A percentile compares a stretch with the other conserved stretches of the same genome.
Conservation (phyloP, 2,888 invertebrate genomes). For the Drosophila paramelanica region DNA sequence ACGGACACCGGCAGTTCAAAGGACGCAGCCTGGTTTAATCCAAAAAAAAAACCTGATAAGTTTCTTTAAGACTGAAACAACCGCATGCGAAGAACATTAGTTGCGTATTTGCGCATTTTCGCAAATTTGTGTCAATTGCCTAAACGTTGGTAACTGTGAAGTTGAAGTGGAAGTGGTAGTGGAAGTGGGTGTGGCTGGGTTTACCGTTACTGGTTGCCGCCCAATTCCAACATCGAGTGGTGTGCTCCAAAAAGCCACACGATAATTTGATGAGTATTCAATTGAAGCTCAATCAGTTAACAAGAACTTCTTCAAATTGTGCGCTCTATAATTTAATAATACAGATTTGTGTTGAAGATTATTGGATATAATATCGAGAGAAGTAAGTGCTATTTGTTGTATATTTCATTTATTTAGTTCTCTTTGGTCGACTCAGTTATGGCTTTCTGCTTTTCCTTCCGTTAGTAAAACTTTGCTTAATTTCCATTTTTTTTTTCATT, state of each 20-base stretch:
- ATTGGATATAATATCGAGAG: constrained; percentile 28
- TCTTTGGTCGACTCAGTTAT: too few relatives aligned
- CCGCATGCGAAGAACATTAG: constrained; percentile 43
- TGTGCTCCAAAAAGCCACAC: constrained; percentile 33
- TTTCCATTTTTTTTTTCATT: too few relatives aligned
- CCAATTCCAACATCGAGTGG: constrained; percentile 14
- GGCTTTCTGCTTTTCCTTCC: too few relatives aligned
- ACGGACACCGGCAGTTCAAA: constrained; percentile 54
- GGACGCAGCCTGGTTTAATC: constrained; percentile 9
- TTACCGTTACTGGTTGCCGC: constrained; percentile 26
- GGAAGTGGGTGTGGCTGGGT: constrained; percentile 22
- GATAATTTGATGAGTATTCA: constrained; percentile 72
- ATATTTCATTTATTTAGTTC: neutral
- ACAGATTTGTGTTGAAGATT: constrained; percentile 7
- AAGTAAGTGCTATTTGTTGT: constrained; percentile 50
- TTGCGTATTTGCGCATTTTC: constrained; percentile 77
- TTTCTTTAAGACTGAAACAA: constrained; percentile 19
- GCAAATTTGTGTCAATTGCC: constrained; percentile 80
- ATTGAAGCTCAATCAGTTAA: constrained; percentile 77
- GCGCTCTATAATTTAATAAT: constrained; percentile 31
- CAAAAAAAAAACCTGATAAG: constrained; percentile 37
- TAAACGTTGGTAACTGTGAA: constrained; percentile 23
- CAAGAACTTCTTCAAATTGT: constrained; percentile 51
- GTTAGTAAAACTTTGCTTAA: too few relatives aligned
- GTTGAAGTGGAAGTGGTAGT: constrained; percentile 21